Base-by-base conservation (phyloP, 2,888 invertebrate species). In the Pristionchus fissidentatus region DNA sequence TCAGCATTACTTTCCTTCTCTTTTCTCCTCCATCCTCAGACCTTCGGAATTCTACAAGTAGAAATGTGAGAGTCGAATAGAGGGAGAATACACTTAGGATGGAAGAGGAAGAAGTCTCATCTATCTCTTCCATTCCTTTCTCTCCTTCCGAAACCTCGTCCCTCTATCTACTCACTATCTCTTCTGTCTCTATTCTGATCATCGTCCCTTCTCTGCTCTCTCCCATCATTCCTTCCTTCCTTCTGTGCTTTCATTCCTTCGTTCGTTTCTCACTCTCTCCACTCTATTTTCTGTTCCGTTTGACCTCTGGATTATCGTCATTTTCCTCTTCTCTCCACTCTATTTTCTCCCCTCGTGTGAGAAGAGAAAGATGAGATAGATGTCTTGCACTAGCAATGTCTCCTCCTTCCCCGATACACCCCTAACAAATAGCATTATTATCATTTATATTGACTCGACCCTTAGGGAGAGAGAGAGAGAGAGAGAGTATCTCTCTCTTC, bases 401-500 rank as follows among this genome's bases (percentile, higher is more conserved):
- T 62, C 62, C 32, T 62, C n/a, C 26, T 62, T 15, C 19, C 10
- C 19, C 19, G 13, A 49, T 49, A 10, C 19, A 15, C 46, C 75
- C 75, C 32, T 46, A 32, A 46, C 75, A 46, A 46, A 43, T 46
- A 75, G 49, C 49, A 49, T 75, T 43, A 78, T 78, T 78, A 78
- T 78, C 78, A 78, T 78, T 78, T 78, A 78, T 78, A 78, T 78
- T 55, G 38, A 55, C 55, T 55, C 35, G 22, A 26, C 52, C n/a
- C 77, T 77, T 15, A 60, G 62, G 62, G 62, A n/a, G 26, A 15
- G n/a, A 60, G n/a, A 15, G 62, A 60, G 29, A 29, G 19, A n/a
- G n/a, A n/a, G n/a, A n/a, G n/a, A n/a, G n/a, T n/a, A n/a, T 73
- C 70, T 66, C 75, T 75, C 43, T 49, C 26, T 26, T 46, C 41